Percentiles rank a stretch among this genome's conserved stretches.
These are phyloP conservation scores for Bombus ignitus DNA, from an alignment of 1,140 invertebrate species.

Conservation along the genomic window DNA sequence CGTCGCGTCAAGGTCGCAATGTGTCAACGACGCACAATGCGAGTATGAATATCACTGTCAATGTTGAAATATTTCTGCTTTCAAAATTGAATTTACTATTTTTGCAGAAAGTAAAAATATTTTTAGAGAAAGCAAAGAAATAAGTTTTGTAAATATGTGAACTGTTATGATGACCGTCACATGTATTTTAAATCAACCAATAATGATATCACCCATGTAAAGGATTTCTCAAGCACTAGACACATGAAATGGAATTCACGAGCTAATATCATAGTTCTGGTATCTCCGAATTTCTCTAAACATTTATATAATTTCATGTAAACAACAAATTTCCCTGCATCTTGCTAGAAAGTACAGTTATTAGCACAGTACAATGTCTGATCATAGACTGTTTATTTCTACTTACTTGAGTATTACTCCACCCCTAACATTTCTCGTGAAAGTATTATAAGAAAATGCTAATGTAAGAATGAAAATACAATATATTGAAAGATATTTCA, in stretches of 20 bases:
- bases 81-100: not conserved
- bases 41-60: not conserved
- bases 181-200: not conserved
- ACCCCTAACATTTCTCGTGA: not conserved
- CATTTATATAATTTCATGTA: not conserved
- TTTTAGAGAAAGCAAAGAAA: not conserved
- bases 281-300: not conserved
- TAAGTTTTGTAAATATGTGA: not conserved
- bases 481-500: not conserved
- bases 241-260: too few species aligned
- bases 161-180: not conserved
- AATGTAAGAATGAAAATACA: not conserved
- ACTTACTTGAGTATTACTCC: not conserved
- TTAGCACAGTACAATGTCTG: not conserved
- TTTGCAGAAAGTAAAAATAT: too few species aligned
- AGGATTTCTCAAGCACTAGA: not conserved
- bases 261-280: not conserved
- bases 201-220: not conserved
- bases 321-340: not conserved
- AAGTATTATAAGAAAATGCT: not conserved
- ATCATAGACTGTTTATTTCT: not conserved
- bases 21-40: not conserved
- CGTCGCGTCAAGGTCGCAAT: not conserved
- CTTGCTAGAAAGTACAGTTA: not conserved
- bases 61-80: too few species aligned